Base-by-base conservation (phyloP, 2,797 vertebrate genomes). In the Pitangus sulphuratus region DNA sequence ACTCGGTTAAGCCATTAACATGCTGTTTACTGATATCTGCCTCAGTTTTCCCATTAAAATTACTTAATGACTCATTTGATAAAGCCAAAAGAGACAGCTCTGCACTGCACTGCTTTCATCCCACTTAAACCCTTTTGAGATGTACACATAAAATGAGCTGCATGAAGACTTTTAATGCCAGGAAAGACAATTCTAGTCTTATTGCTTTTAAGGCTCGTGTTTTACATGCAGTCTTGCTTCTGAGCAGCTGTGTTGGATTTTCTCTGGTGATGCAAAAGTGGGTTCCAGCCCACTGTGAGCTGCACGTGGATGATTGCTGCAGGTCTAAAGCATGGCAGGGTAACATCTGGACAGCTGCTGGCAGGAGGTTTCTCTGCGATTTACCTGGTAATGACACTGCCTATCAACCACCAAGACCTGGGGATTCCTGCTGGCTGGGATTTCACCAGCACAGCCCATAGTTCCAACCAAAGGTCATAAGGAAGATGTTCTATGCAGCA, bases 81-180 rank as follows among this genome's bases (percentile, higher is more conserved):
- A 57, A 68, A 71, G 28, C 54, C 50, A 48, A 68, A 70, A 71
- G 42, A 87, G 24, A 71, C 31, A 71, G 31, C 20, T 80, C 40
- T 83, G 50, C 9, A 35, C 10, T 37, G 19, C 40, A 22, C 11
- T 53, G 30, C 51, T 77, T 78, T 83, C 57, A 48, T 50, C 53
- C 13, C 42, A 45, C 60, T 95, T 90, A 69, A 94, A 86, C 31
- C 13, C 56, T 70, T 95, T 44, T 3, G 64, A 96, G 72, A 35
- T 17, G 25, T 6, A 58, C 3, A 7, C 20, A 60, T 74, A 48
- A 91, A 93, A 53, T 21, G 16, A 83, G 25, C 12, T 28, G 3
- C 20, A 33, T 30, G 65, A 82, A 40, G 40, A 51, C 7, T 80
- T 78, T 75, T 53, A 76, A 61, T 66, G 70, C 37, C 25, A 45